phyloP scores from a whole-genome alignment of 2,113 vertebrate genomes.

The Podilymbus podiceps region DNA sequence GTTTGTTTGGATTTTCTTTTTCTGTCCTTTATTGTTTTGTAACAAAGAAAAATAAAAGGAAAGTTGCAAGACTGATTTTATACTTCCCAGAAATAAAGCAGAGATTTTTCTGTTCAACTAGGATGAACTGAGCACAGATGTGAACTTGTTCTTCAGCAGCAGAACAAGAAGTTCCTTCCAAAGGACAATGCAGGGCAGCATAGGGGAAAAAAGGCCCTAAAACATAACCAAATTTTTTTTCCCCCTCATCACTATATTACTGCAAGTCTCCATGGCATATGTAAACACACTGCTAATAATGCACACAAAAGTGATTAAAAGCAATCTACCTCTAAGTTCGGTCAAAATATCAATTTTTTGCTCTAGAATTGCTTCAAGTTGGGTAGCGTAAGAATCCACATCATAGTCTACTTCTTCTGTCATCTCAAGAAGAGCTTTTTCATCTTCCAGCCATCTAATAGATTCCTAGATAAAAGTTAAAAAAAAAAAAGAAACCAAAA shows the following conservation, averaged over 20 bases:
- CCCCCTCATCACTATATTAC: not conserved
- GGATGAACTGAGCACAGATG: not conserved
- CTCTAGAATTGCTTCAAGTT: conserved; percentile 95
- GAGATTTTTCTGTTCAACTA: not conserved
- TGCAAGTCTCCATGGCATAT: not conserved
- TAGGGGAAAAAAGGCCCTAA: not conserved
- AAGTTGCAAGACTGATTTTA: not conserved
- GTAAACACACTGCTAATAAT: not conserved
- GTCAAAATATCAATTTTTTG: conserved; percentile 96
- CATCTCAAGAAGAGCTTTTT: conserved; percentile 96
- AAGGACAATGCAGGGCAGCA: not conserved
- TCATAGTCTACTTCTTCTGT: conserved; percentile 98
- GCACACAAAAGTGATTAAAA: not conserved
- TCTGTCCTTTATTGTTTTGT: not conserved
- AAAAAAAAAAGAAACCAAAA: not conserved
- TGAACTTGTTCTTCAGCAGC: not conserved
- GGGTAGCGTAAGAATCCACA: conserved; percentile 92
- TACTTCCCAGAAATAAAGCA: not conserved
- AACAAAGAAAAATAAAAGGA: not conserved
- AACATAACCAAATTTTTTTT: not conserved
- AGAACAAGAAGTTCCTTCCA: not conserved
- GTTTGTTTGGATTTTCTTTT: not conserved
- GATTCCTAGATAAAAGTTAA: conserved; percentile 82
- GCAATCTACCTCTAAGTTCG: conserved; percentile 87
- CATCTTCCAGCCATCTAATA: conserved; percentile 94